Conservation (phyloP, 1,140 invertebrate genomes). For the Myzus persicae region DNA sequence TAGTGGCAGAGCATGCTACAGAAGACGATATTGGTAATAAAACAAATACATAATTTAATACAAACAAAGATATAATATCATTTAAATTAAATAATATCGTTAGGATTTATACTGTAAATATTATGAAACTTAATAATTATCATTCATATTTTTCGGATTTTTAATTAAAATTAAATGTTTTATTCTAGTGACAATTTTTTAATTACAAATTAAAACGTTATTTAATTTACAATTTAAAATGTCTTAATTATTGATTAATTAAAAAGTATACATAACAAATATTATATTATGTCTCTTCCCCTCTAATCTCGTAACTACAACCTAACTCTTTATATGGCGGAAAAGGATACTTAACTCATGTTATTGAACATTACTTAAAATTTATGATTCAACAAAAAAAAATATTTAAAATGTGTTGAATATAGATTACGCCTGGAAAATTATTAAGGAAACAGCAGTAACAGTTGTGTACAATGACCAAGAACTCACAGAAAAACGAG, state of each 20-base stretch:
- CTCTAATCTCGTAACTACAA: neutral
- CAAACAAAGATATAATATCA: neutral
- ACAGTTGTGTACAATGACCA: constrained; percentile 65
- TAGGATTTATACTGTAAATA: too few relatives aligned
- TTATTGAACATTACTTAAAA: too few relatives aligned
- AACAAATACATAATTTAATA: neutral
- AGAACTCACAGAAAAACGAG: constrained; percentile 66
- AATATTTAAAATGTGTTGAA: constrained; percentile 52
- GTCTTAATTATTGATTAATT: too few relatives aligned
- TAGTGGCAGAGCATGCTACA: constrained; percentile 89
- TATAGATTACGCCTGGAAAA: constrained; percentile 87
- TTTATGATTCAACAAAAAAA: neutral
- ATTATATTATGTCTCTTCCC: neutral
- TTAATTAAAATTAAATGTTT: too few relatives aligned
- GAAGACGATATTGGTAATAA: constrained; percentile 84
- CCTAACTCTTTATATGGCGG: neutral
- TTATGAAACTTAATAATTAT: too few relatives aligned
- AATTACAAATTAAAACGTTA: too few relatives aligned
- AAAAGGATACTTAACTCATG: neutral
- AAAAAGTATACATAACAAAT: neutral
- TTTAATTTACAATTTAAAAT: too few relatives aligned
- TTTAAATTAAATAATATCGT: neutral
- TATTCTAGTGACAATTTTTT: too few relatives aligned
- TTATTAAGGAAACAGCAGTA: constrained; percentile 81
- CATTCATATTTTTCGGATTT: too few relatives aligned